Conservation (phyloP, 2,888 invertebrate species). For the Pantelozetes paolii region DNA sequence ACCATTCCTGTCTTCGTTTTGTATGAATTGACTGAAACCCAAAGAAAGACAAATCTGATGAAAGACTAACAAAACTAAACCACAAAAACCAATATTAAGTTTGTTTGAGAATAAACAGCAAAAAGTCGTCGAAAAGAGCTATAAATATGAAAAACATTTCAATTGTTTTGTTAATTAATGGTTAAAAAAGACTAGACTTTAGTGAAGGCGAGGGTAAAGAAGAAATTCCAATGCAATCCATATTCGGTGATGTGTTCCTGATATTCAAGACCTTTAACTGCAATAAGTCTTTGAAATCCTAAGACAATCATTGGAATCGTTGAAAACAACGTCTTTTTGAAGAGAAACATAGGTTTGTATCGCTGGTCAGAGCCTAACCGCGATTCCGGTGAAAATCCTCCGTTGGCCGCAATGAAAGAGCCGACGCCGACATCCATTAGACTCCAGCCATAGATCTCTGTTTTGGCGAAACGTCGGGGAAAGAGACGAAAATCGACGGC, state of each 20-base stretch:
- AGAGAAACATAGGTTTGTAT: slow-evolving; percentile 7
- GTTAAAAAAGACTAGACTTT: slow-evolving; percentile 61
- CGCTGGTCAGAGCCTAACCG: slow-evolving; percentile 48
- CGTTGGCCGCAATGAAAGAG: slow-evolving; percentile 74
- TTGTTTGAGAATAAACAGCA: slow-evolving; percentile 59
- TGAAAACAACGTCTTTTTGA: slow-evolving; percentile 41
- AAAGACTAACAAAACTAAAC: slow-evolving; percentile 55
- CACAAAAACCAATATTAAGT: slow-evolving; percentile 59
- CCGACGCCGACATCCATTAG: slow-evolving; percentile 96
- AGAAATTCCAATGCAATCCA: slow-evolving; percentile 98
- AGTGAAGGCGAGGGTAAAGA: slow-evolving; percentile 80
- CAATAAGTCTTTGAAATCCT: slow-evolving; percentile 54
- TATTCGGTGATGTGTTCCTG: slow-evolving; percentile 87
- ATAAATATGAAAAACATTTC: neutral
- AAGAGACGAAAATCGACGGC: slow-evolving; percentile 89
- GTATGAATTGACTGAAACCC: slow-evolving; percentile 68
- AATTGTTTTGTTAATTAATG: slow-evolving; percentile 31
- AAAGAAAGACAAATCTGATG: slow-evolving; percentile 44
- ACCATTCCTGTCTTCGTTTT: slow-evolving; percentile 60
- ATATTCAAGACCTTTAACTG: slow-evolving; percentile 64
- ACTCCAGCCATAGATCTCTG: slow-evolving; percentile 75
- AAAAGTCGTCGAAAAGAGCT: slow-evolving; percentile 63
- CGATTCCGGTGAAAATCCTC: slow-evolving; percentile 60
- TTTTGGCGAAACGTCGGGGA: slow-evolving; percentile 80
- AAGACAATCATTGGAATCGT: slow-evolving; percentile 53